Base-by-base conservation (phyloP, 2,113 vertebrate species). In the Pica pica region DNA sequence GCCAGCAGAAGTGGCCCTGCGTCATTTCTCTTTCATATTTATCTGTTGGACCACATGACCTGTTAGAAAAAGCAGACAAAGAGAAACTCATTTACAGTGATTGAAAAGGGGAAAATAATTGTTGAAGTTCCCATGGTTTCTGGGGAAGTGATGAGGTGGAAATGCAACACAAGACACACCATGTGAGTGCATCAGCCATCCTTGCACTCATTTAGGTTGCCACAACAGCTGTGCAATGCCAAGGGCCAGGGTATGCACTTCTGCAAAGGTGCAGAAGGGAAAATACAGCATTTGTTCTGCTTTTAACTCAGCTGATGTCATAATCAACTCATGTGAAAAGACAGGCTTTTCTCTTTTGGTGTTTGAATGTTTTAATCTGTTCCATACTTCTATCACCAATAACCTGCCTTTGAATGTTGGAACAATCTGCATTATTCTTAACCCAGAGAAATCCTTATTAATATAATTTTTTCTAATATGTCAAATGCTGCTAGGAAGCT, bases 61-160 rank as follows among this genome's bases (percentile, higher is more conserved):
- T 55, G 33, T 42, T 57, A 92, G 75, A 77, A 94, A 94, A 89
- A 76, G 50, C 73, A 95, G 87, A 88, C 90, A 86, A 94, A 71
- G 74, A 74, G 65, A 95, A 96, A 85, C 53, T 87, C 69, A 33
- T 67, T 89, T 74, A 52, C 47, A 47, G 44, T 70, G 59, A 44
- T 50, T 78, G 57, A 74, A 84, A 96, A 91, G 35, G 35, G 68
- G 88, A 77, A 94, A 95, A 83, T 11, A n/a, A 47, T 52, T 11
- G 7, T 14, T 87, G 83, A 77, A 27, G 24, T 93, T n/a, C 65
- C 37, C 4, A 1, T 42, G 71, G 49, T 68, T 77, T 53, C 33
- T 53, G 44, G 22, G 60, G 79, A 93, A 93, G 35, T 3, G 10
- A 35, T 39, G 53, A 83, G 37, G 42, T 64, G 47, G 60, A 78